Percentiles rank a stretch among this genome's conserved stretches.
These are phyloP conservation scores for Sturnira hondurensis DNA, from an alignment of 2,113 vertebrate species.

Conservation along the genomic window DNA sequence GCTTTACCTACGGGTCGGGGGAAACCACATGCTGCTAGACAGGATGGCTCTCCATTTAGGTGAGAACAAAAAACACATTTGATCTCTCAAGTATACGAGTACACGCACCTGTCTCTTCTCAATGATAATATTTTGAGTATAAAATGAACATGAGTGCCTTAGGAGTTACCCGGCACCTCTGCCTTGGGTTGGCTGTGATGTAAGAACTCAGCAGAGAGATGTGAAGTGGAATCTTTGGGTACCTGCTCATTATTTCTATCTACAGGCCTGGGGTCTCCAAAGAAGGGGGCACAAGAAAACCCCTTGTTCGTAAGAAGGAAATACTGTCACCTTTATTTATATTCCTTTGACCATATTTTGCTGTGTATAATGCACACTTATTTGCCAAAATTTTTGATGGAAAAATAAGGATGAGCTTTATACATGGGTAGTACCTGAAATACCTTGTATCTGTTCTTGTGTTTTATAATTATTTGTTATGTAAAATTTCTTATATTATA, in stretches of 20 bases:
- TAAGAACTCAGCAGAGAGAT: background rate
- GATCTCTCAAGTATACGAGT: background rate
- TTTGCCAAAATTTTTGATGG: too few species aligned
- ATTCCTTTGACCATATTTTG: background rate
- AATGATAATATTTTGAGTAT: background rate
- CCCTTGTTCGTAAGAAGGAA: background rate
- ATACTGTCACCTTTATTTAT: background rate
- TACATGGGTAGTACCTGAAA: too few species aligned
- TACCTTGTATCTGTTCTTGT: too few species aligned
- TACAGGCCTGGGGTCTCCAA: background rate
- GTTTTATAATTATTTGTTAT: too few species aligned
- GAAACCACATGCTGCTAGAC: background rate
- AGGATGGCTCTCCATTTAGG: background rate
- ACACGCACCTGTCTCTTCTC: background rate
- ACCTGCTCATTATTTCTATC: background rate
- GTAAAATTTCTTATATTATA: too few species aligned
- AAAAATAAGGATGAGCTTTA: too few species aligned
- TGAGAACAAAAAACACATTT: background rate
- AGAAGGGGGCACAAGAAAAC: background rate
- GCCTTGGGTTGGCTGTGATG: background rate
- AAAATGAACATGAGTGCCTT: background rate
- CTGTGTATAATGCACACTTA: too few species aligned
- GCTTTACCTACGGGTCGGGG: background rate
- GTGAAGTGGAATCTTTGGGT: background rate
- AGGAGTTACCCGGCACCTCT: background rate